Conservation (phyloP, 1,140 invertebrate species). For the Stegodyphus mimosarum region DNA sequence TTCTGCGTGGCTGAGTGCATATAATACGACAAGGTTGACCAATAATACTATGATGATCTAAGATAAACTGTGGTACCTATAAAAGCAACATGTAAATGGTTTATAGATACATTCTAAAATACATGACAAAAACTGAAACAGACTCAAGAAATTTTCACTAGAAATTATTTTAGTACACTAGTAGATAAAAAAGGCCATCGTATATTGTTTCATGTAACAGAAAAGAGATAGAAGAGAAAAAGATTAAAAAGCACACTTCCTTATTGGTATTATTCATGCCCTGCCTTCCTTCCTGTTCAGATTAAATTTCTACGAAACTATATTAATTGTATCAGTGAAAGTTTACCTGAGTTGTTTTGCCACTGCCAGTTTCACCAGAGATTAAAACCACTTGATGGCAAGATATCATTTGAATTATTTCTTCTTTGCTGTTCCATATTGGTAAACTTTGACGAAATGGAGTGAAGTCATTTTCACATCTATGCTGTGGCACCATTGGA, state of each 20-base stretch:
- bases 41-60: slow-evolving; percentile 90
- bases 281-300: too few relatives aligned
- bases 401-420: slow-evolving; percentile 86
- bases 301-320: too few relatives aligned
- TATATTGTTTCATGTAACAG: too few relatives aligned
- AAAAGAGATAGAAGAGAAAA: too few relatives aligned
- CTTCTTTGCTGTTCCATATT: slow-evolving; percentile 77
- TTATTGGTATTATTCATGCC: too few relatives aligned
- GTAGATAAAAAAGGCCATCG: too few relatives aligned
- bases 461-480: slow-evolving; percentile 76
- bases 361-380: slow-evolving; percentile 91
- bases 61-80: slow-evolving; percentile 91
- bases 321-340: too few relatives aligned
- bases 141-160: too few relatives aligned
- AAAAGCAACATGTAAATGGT: slow-evolving; percentile 5
- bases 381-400: slow-evolving; percentile 89
- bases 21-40: slow-evolving; percentile 85
- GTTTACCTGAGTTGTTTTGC: slow-evolving; percentile 76
- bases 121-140: neutral
- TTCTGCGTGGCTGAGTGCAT: slow-evolving; percentile 90
- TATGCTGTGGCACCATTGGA: slow-evolving; percentile 74
- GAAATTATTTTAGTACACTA: too few relatives aligned
- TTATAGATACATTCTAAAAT: neutral
- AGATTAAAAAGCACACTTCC: too few relatives aligned
- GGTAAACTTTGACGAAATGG: slow-evolving; percentile 73